These are phyloP conservation scores for Trachelus stipa DNA, from an alignment of 2,888 invertebrate species.

Conservation along the genomic window DNA sequence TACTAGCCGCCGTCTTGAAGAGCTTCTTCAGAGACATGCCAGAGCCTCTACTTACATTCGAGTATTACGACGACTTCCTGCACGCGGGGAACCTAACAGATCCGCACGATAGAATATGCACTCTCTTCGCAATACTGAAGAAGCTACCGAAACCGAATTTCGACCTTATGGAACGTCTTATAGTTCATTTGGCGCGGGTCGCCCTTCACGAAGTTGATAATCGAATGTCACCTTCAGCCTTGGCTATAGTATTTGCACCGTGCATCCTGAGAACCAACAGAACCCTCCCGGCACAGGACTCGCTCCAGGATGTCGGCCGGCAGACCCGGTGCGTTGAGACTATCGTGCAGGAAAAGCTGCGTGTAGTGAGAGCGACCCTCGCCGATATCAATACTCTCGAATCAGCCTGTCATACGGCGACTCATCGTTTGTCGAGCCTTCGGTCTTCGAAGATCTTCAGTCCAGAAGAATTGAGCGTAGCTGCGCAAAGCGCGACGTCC, in stretches of 20 bases:
- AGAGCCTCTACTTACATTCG: constrained; percentile 92
- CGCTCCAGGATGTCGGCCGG: constrained; percentile 88
- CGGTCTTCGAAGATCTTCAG: constrained; percentile 80
- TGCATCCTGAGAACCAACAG: constrained; percentile 92
- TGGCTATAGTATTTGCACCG: constrained; percentile 95
- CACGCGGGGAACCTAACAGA: constrained; percentile 88
- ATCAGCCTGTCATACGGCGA: constrained; percentile 86
- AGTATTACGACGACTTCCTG: constrained; percentile 94
- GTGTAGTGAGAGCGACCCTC: constrained; percentile 85
- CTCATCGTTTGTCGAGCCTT: constrained; percentile 81
- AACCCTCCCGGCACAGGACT: constrained; percentile 89
- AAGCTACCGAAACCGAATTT: constrained; percentile 91
- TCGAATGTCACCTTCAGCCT: constrained; percentile 90
- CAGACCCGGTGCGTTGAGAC: constrained; percentile 93
- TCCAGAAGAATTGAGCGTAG: constrained; percentile 69
- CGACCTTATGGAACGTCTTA: constrained; percentile 89
- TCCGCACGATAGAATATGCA: constrained; percentile 83
- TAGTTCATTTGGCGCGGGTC: constrained; percentile 92
- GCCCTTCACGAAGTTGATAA: constrained; percentile 89
- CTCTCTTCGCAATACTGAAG: constrained; percentile 87
- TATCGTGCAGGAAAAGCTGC: constrained; percentile 87
- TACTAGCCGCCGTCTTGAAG: constrained; percentile 89
- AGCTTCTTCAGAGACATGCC: constrained; percentile 92
- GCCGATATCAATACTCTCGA: constrained; percentile 93
- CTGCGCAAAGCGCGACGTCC: constrained; percentile 49